Percentiles rank a stretch among this genome's conserved stretches.
phyloP scores from a whole-genome alignment of 1,140 invertebrate species.

The Himalopsyche phryganea region DNA sequence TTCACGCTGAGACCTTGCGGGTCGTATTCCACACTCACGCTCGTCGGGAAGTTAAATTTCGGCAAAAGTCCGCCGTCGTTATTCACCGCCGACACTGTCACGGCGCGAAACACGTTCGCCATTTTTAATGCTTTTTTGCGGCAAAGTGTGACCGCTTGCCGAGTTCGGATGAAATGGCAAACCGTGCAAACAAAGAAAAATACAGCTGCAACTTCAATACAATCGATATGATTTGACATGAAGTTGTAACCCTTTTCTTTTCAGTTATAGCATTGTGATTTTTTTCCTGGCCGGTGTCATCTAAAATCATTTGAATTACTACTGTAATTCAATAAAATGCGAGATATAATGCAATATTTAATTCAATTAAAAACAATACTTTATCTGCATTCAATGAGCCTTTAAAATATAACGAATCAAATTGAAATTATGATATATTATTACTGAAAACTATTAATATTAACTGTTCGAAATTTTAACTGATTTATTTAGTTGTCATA shows the following conservation, averaged over 20 bases:
- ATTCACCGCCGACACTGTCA: slow-evolving; percentile 65
- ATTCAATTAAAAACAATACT: too few relatives aligned
- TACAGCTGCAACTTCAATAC: slow-evolving; percentile 18
- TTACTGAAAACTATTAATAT: too few relatives aligned
- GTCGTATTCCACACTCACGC: slow-evolving; percentile 69
- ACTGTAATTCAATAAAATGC: too few relatives aligned
- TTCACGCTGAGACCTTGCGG: slow-evolving; percentile 71
- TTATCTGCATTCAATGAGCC: too few relatives aligned
- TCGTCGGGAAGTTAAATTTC: slow-evolving; percentile 67
- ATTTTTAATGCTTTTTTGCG: slow-evolving; percentile 50
- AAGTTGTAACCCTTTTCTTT: not conserved
- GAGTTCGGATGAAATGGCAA: slow-evolving; percentile 11
- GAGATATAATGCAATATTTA: too few relatives aligned
- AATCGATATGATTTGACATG: slow-evolving; percentile 6
- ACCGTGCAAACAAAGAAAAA: slow-evolving; percentile 23
- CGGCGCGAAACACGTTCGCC: slow-evolving; percentile 67
- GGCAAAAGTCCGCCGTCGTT: slow-evolving; percentile 62
- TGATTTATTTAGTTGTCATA: too few relatives aligned
- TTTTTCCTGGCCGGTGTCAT: too few relatives aligned
- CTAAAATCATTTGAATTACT: too few relatives aligned
- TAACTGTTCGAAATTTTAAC: too few relatives aligned
- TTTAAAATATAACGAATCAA: too few relatives aligned
- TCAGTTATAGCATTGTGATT: too few relatives aligned
- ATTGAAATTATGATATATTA: too few relatives aligned
- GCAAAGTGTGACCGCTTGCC: slow-evolving; percentile 12